These are phyloP conservation scores for Eustalomyia histrio DNA, from an alignment of 2,888 invertebrate genomes.

Conservation along the genomic window DNA sequence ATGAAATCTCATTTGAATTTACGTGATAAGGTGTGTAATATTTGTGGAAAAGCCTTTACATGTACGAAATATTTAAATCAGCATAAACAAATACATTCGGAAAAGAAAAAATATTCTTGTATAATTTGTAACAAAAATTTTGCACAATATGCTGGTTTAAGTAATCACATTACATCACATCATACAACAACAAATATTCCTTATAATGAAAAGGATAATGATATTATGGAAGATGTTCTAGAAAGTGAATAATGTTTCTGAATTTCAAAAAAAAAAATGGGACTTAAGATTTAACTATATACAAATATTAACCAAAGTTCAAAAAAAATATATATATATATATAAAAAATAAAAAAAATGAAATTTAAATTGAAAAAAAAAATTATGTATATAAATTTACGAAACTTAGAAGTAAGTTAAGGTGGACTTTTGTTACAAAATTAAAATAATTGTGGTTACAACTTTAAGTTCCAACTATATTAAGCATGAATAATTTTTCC, in stretches of 20 bases:
- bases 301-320: too few relatives aligned
- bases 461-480: too few relatives aligned
- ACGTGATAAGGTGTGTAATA: slow-evolving; percentile 69
- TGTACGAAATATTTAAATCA: slow-evolving; percentile 64
- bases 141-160: slow-evolving; percentile 52
- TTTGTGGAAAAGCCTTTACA: slow-evolving; percentile 68
- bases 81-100: slow-evolving; percentile 58
- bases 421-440: too few relatives aligned
- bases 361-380: too few relatives aligned
- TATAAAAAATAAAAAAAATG: too few relatives aligned
- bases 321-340: too few relatives aligned
- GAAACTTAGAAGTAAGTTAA: too few relatives aligned
- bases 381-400: too few relatives aligned
- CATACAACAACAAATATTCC: not conserved
- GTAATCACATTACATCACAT: slow-evolving; percentile 58
- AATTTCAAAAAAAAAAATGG: too few relatives aligned
- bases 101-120: slow-evolving; percentile 54
- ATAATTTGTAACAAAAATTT: slow-evolving; percentile 53
- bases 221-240: slow-evolving; percentile 1
- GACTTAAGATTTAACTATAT: too few relatives aligned
- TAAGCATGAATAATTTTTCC: too few relatives aligned
- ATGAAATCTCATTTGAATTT: slow-evolving; percentile 72
- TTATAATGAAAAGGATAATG: not conserved
- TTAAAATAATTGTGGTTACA: too few relatives aligned
- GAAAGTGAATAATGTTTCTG: not conserved